phyloP scores from a whole-genome alignment of 1,140 invertebrate species.

The Meteorus sp. region DNA sequence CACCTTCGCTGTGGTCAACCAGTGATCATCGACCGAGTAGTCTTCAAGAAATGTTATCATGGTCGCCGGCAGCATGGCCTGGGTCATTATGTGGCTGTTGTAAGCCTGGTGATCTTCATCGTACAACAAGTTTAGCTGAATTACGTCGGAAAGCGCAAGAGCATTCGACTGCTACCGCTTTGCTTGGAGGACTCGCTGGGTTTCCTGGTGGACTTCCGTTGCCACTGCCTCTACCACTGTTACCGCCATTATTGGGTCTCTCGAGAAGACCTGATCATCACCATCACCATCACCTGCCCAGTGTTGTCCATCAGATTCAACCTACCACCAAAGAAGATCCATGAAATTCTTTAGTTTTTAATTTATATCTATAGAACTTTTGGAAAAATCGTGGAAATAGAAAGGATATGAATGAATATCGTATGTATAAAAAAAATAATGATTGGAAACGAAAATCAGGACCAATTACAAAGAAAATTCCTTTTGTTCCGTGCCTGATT shows the following conservation, averaged over 20 bases:
- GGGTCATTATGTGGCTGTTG: conserved; percentile 50
- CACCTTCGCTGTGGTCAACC: conserved; percentile 49
- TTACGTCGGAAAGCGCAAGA: conserved; percentile 86
- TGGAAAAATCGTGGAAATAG: neutral
- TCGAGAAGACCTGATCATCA: conserved; percentile 52
- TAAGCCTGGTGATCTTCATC: conserved; percentile 55
- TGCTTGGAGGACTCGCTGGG: conserved; percentile 58
- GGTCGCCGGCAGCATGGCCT: conserved; percentile 51
- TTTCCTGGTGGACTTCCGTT: conserved; percentile 60
- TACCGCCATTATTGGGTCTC: conserved; percentile 56
- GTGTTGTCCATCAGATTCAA: conserved; percentile 52
- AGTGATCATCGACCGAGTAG: conserved; percentile 46
- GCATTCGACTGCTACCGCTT: conserved; percentile 79
- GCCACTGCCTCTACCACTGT: conserved; percentile 57
- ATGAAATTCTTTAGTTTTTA: conserved; percentile 24
- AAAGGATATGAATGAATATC: no score
- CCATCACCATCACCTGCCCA: conserved; percentile 40
- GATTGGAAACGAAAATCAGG: neutral
- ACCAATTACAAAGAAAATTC: no score
- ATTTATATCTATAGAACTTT: neutral
- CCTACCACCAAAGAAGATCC: conserved; percentile 54
- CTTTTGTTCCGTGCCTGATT: neutral
- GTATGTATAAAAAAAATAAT: no score
- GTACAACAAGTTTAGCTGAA: conserved; percentile 82
- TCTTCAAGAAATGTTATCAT: conserved; percentile 54